Base-by-base conservation (phyloP, 1,140 invertebrate species). In the Drosophila kohkoa region DNA sequence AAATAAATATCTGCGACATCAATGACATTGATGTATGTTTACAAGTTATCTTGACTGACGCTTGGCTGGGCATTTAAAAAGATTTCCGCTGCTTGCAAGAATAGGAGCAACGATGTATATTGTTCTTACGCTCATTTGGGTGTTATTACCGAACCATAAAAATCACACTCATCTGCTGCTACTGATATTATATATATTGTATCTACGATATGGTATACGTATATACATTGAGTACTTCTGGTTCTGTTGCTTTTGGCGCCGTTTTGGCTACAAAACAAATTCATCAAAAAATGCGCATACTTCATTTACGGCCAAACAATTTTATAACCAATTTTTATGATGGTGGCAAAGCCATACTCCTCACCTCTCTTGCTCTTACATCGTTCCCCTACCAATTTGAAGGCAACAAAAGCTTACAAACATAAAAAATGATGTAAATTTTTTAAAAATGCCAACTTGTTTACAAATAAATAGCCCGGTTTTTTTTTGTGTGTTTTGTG, bases 311-410 rank as follows among this genome's bases (percentile, higher is more conserved):
- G 77, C 77, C 64, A 77, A 87, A 82, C 77, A 86, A 77, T 82
- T 87, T 86, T 86, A 87, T 81, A 86, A 86, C 82, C 82, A 73
- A 86, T 86, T 86, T 86, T 86, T 79, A 86, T 79, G 79, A 58
- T 72, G 64, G 25, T 48, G 67, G 62, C 62, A 8, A 65, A 52
- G 48, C 54, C 51, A 30, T 32, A 10, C n/a, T 10, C 5, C 41
- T 10, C 1, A 25, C 3, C 20, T 25, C 20, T 25, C 20, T 25
- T 25, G 3, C 20, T 25, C n/a, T 1, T 7, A 15, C 41, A 13
- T 13, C 3, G 11, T 20, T 10, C 15, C 5, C 32, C 32, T 25
- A 45, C 20, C 20, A 67, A 16, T 55, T 64, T 15, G 48, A 65
- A 32, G 28, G 63, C 55, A 41, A 57, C 48, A 45, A 51, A 66